Evolutionary conservation across 2,888 invertebrate species (phyloP).

Genomic region (Polia nebulosa): DNA sequence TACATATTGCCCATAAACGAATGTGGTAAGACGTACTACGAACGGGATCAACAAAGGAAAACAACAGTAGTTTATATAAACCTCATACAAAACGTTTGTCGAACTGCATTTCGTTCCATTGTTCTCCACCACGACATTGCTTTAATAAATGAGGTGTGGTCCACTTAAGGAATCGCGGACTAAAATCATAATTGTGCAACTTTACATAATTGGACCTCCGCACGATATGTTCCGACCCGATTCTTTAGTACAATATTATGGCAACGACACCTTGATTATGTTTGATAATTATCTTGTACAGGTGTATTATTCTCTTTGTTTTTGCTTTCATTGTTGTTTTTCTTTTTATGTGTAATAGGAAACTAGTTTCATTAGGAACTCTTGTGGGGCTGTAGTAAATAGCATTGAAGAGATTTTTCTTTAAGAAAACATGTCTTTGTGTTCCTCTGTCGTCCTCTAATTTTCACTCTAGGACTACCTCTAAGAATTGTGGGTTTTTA

Average conservation of each 20-base stretch:
- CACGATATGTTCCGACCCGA: constrained; percentile 80
- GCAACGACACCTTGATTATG: constrained; percentile 50
- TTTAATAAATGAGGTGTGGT: constrained; percentile 39
- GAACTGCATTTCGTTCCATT: constrained; percentile 27
- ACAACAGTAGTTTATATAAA: constrained; percentile 23
- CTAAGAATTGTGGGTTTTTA: too few species aligned
- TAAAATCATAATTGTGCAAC: constrained; percentile 59
- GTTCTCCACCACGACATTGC: constrained; percentile 22
- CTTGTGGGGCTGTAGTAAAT: neutral
- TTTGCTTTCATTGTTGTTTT: constrained; percentile 58
- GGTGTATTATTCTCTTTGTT: constrained; percentile 45
- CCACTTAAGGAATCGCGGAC: constrained; percentile 26
- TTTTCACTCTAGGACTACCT: neutral
- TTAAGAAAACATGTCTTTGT: neutral
- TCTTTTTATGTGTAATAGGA: constrained; percentile 24
- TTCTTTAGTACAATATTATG: constrained; percentile 72
- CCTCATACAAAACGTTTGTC: constrained; percentile 28
- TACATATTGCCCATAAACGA: constrained; percentile 19
- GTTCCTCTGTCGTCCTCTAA: neutral
- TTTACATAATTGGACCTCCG: constrained; percentile 67
- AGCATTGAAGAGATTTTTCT: neutral
- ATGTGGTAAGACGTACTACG: constrained; percentile 22
- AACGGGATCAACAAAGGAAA: neutral
- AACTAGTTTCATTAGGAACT: constrained; percentile 16
- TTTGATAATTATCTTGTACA: constrained; percentile 42